phyloP scores from a whole-genome alignment of 2,888 invertebrate genomes.

The Cybosia mesomella region DNA sequence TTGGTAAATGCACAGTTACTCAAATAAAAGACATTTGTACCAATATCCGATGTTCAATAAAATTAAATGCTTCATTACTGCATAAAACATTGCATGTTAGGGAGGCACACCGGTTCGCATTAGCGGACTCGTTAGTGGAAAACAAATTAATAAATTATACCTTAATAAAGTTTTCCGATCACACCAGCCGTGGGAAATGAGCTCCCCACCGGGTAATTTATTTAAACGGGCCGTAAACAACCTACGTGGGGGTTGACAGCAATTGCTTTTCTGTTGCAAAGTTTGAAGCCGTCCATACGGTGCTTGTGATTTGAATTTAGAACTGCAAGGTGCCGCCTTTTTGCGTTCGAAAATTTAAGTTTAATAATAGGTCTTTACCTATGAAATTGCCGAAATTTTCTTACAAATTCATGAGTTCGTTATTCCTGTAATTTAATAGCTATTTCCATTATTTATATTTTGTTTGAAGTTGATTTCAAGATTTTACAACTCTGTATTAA shows the following conservation, averaged over 20 bases:
- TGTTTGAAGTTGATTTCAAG: no score
- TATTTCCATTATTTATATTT: no score
- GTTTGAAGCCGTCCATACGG: conserved; percentile 21
- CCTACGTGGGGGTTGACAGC: conserved; percentile 45
- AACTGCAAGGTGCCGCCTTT: neutral
- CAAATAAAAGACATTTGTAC: conserved; percentile 9
- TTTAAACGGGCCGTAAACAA: conserved; percentile 51
- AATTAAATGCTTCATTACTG: conserved; percentile 56
- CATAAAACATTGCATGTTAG: conserved; percentile 65
- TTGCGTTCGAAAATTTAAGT: no score
- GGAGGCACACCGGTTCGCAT: conserved; percentile 66
- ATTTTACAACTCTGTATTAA: no score
- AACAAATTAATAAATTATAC: conserved; percentile 84
- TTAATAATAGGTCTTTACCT: no score
- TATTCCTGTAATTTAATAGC: no score
- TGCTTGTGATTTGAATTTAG: conserved; percentile 22
- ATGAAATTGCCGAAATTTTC: no score
- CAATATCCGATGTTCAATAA: conserved; percentile 29
- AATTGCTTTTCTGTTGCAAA: conserved; percentile 35
- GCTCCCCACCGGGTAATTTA: conserved; percentile 49
- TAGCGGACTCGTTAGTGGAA: conserved; percentile 78
- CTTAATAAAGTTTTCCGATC: conserved; percentile 66
- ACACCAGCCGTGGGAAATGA: conserved; percentile 77
- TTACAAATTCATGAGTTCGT: no score
- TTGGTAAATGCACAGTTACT: conserved; percentile 16